phyloP scores from a whole-genome alignment of 2,888 invertebrate species.

The Drosophila formosana region DNA sequence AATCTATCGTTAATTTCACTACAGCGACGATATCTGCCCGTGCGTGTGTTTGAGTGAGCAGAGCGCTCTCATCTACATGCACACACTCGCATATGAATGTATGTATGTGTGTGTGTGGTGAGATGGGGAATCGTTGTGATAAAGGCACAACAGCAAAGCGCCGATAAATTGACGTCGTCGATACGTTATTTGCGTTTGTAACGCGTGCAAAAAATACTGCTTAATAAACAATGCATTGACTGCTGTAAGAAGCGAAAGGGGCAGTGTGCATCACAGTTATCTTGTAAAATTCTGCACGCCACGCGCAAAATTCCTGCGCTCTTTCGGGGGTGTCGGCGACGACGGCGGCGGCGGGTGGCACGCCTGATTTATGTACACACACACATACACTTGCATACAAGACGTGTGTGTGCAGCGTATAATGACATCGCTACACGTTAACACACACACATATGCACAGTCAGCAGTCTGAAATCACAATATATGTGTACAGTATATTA shows the following conservation, averaged over 20 bases:
- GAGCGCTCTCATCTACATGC: constrained; percentile 11
- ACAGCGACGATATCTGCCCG: constrained; percentile 2
- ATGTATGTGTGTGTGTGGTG: background rate
- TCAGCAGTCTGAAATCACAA: constrained; percentile 13
- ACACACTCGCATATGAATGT: constrained; percentile 4
- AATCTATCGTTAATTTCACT: constrained; percentile 15
- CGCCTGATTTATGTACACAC: constrained; percentile 38
- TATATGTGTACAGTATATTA: background rate
- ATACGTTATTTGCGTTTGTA: constrained; percentile 46
- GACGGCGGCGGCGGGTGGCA: constrained; percentile 25
- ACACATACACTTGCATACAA: constrained; percentile 4
- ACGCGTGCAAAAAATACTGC: constrained; percentile 50
- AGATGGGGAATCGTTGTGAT: constrained; percentile 34
- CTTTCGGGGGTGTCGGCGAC: constrained; percentile 5
- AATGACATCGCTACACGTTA: constrained; percentile 45
- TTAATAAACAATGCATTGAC: constrained; percentile 34
- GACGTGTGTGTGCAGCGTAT: constrained; percentile 2
- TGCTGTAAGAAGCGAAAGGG: constrained; percentile 8
- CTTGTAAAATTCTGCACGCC: constrained; percentile 34
- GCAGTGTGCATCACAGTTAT: constrained; percentile 24
- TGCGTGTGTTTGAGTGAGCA: constrained; percentile 6
- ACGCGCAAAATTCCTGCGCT: constrained; percentile 52
- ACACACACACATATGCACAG: constrained; percentile 1
- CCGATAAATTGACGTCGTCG: constrained; percentile 43
- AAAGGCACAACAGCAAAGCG: constrained; percentile 39